Percentiles rank a stretch among this genome's conserved stretches.
Evolutionary conservation across 37 sponge, comb jelly and placozoan genomes (phyloP).

Genomic region (Aplysina aerophoba): DNA sequence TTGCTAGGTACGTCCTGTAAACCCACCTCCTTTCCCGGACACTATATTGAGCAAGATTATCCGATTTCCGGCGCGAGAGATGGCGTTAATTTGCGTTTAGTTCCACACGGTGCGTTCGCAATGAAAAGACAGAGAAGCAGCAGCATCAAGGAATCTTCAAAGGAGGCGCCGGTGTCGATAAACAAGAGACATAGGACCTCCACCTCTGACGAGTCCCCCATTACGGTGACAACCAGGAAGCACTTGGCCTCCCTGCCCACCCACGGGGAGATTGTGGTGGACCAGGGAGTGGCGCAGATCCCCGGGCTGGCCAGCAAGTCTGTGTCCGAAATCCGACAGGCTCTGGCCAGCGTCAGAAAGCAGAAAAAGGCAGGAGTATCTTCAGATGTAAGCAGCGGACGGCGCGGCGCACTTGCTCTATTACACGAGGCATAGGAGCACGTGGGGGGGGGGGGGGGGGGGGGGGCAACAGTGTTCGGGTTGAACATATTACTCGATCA

Average conservation of each 20-base stretch:
- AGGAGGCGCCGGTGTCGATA: not conserved
- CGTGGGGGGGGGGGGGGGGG: too few relatives aligned
- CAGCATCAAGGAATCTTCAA: not conserved
- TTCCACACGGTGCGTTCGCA: too few relatives aligned
- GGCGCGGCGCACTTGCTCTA: too few relatives aligned
- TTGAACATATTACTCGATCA: too few relatives aligned
- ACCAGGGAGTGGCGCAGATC: not conserved
- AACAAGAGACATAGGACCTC: not conserved
- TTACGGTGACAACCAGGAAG: not conserved
- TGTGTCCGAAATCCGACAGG: constrained; percentile 11
- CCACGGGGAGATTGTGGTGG: constrained; percentile 5
- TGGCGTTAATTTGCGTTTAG: too few relatives aligned
- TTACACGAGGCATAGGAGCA: too few relatives aligned
- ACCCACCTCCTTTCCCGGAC: too few relatives aligned
- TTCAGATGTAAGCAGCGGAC: too few relatives aligned
- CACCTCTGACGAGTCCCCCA: not conserved
- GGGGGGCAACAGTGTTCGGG: too few relatives aligned
- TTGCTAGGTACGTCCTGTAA: too few relatives aligned
- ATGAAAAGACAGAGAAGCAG: constrained; percentile 22
- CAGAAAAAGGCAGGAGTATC: not conserved
- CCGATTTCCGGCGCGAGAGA: too few relatives aligned
- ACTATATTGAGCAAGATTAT: too few relatives aligned
- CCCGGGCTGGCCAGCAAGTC: not conserved
- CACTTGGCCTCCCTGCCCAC: constrained; percentile 21
- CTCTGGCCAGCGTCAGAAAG: constrained; percentile 12